A percentile compares a stretch with the other conserved stretches of the same genome.
These are phyloP conservation scores for Agrypnus murinus DNA, from an alignment of 2,888 invertebrate species.

Conservation along the genomic window DNA sequence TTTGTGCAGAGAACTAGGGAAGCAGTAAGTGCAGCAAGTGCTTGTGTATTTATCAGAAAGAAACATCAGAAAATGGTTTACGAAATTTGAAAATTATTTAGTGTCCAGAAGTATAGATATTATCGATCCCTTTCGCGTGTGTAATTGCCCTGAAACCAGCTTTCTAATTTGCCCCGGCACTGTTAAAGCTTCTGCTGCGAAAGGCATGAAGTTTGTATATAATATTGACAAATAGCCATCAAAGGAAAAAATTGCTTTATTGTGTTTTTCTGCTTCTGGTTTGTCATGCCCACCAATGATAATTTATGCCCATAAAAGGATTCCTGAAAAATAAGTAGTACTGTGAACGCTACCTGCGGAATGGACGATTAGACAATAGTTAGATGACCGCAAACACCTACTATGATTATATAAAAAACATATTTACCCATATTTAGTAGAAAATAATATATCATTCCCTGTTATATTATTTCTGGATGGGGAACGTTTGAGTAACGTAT, in stretches of 20 bases:
- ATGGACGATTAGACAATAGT: constrained; percentile 14
- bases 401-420: constrained; percentile 27
- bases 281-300: constrained; percentile 7
- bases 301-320: neutral
- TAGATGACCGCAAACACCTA: constrained; percentile 10
- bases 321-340: neutral
- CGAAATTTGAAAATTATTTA: constrained; percentile 1
- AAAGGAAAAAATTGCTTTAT: constrained; percentile 2
- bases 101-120: constrained; percentile 12
- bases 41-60: constrained; percentile 11
- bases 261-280: neutral
- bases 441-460: too few species aligned
- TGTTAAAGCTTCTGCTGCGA: constrained; percentile 11
- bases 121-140: constrained; percentile 10
- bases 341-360: constrained; percentile 3
- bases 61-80: constrained; percentile 22
- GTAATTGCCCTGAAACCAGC: neutral
- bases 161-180: neutral
- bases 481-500: neutral
- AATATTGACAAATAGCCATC: neutral
- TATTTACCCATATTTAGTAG: constrained; percentile 22
- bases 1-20: constrained; percentile 10
- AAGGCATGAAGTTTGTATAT: constrained; percentile 8
- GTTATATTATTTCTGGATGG: neutral
- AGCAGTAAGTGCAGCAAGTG: constrained; percentile 18